phyloP scores from a whole-genome alignment of 1,140 invertebrate species.

The Pseudomyrmex flavicornis region DNA sequence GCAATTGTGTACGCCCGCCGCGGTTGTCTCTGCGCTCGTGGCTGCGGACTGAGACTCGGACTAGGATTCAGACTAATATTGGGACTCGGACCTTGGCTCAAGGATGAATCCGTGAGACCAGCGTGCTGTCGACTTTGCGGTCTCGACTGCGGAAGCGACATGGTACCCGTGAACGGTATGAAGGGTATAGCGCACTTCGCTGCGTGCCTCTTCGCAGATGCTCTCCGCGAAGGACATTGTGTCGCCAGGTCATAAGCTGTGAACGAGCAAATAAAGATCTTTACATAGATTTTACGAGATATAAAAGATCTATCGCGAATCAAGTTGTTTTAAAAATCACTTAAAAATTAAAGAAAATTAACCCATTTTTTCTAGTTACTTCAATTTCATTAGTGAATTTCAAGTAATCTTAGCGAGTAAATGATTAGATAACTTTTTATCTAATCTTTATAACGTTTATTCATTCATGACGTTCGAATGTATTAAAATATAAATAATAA shows the following conservation, averaged over 20 bases:
- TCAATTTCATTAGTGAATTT: too few relatives aligned
- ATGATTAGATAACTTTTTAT: too few relatives aligned
- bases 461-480: too few relatives aligned
- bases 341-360: too few relatives aligned
- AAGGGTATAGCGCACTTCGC: slow-evolving; percentile 85
- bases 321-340: not conserved
- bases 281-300: not conserved
- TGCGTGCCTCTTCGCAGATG: slow-evolving; percentile 90
- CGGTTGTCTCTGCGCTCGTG: slow-evolving; percentile 72
- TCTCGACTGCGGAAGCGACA: slow-evolving; percentile 90
- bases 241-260: slow-evolving; percentile 93
- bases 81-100: slow-evolving; percentile 73
- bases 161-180: slow-evolving; percentile 84
- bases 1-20: slow-evolving; percentile 72
- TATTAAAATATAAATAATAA: too few relatives aligned
- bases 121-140: slow-evolving; percentile 83
- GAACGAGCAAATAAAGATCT: slow-evolving; percentile 35
- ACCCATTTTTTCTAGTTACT: too few relatives aligned
- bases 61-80: slow-evolving; percentile 77
- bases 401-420: too few relatives aligned
- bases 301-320: not conserved
- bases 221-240: slow-evolving; percentile 89
- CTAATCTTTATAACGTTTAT: too few relatives aligned
- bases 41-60: slow-evolving; percentile 78
- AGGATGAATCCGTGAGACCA: slow-evolving; percentile 54